A percentile compares a stretch with the other conserved stretches of the same genome.
Conservation (phyloP, 2,797 vertebrate genomes). For the Champsocephalus esox region DNA sequence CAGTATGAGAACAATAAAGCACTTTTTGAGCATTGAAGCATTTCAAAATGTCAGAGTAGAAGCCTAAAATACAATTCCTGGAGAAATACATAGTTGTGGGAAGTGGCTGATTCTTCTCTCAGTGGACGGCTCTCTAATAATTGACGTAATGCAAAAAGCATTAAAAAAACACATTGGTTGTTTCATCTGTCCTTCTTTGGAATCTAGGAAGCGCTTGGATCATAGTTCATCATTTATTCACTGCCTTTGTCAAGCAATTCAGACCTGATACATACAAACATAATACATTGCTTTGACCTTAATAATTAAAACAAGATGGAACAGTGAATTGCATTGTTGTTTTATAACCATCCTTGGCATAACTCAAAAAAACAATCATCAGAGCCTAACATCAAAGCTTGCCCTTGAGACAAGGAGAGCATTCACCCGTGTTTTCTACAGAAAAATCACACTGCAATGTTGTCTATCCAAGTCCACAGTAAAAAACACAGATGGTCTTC, state of each 20-base stretch:
- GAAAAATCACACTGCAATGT: slow-evolving; percentile 44
- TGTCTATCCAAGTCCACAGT: slow-evolving; percentile 20
- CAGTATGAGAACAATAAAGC: too few species aligned
- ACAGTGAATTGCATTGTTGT: slow-evolving; percentile 23
- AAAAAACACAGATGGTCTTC: slow-evolving; percentile 48
- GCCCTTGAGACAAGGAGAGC: slow-evolving; percentile 45
- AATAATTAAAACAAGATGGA: not conserved
- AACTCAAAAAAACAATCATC: slow-evolving; percentile 6
- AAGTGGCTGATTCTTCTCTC: slow-evolving; percentile 35
- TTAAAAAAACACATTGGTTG: slow-evolving; percentile 2
- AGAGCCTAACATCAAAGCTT: slow-evolving; percentile 40
- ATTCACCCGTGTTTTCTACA: slow-evolving; percentile 47
- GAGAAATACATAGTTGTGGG: slow-evolving; percentile 22
- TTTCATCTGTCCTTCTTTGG: not conserved
- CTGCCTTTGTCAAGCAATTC: not conserved
- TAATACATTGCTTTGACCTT: not conserved
- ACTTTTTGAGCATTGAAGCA: too few species aligned
- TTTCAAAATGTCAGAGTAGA: too few species aligned
- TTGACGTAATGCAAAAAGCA: not conserved
- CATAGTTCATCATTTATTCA: not conserved
- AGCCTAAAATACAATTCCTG: not conserved
- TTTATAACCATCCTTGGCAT: slow-evolving; percentile 18
- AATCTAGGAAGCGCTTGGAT: not conserved
- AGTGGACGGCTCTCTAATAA: slow-evolving; percentile 30
- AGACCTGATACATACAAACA: not conserved